Conservation (phyloP, 2,797 vertebrate species). For the Halcyon chelicuti region DNA sequence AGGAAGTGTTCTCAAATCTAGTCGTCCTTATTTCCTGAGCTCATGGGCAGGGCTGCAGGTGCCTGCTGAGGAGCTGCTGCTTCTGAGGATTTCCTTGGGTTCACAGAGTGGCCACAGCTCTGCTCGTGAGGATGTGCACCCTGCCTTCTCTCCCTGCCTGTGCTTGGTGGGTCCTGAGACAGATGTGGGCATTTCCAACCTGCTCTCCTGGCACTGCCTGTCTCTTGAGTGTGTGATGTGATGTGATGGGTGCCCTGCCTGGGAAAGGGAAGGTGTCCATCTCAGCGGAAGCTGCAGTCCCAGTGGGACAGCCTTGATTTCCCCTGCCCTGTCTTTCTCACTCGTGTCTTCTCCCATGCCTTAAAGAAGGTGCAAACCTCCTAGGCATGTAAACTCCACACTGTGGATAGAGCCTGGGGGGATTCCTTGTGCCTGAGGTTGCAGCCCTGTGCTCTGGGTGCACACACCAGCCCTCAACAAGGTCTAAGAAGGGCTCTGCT, state of each 20-base stretch:
- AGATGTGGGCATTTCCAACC: rapidly evolving
- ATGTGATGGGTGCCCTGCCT: background rate
- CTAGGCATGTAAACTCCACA: background rate
- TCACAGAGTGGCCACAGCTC: background rate
- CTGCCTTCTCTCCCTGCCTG: slow-evolving; percentile 44
- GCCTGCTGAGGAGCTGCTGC: background rate
- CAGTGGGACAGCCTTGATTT: background rate
- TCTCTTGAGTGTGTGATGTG: background rate
- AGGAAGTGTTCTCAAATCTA: background rate
- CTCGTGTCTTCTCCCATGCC: background rate
- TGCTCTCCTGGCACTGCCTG: background rate
- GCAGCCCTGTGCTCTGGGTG: background rate
- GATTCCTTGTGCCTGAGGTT: background rate
- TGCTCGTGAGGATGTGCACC: slow-evolving; percentile 31
- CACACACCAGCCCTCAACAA: background rate
- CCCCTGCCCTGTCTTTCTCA: background rate
- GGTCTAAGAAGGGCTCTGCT: background rate
- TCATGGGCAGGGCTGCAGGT: background rate
- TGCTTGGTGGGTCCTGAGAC: background rate
- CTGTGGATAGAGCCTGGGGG: background rate
- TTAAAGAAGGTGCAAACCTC: background rate
- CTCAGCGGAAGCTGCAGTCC: background rate
- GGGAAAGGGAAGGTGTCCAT: background rate
- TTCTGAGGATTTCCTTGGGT: background rate
- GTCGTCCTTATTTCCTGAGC: background rate